Percentiles rank a stretch among this genome's conserved stretches.
Evolutionary conservation across 2,113 vertebrate genomes (phyloP).

Genomic region (Halichoeres trimaculatus): DNA sequence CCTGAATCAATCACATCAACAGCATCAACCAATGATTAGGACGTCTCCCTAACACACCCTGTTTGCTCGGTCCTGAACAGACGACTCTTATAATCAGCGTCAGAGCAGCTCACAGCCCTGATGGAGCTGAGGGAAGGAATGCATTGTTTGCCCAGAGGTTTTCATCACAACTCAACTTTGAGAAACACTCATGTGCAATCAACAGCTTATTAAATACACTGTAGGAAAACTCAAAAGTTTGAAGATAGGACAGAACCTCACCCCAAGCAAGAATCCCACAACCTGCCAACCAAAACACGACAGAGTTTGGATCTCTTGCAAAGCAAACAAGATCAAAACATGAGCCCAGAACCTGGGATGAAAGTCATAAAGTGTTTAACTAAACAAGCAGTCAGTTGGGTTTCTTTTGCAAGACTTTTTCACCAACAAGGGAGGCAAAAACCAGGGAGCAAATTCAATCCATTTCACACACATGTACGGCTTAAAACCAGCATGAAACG

Average conservation of each 20-base stretch:
- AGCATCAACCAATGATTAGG: conserved; percentile 58
- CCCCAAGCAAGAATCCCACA: conserved; percentile 29
- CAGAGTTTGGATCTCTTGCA: conserved; percentile 53
- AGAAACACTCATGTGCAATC: conserved; percentile 53
- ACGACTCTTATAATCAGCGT: conserved; percentile 38
- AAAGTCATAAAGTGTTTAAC: conserved; percentile 34
- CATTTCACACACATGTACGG: conserved; percentile 7
- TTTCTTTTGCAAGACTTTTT: conserved; percentile 22
- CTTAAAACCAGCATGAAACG: conserved; percentile 17
- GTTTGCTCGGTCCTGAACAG: conserved; percentile 50
- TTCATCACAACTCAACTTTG: conserved; percentile 47
- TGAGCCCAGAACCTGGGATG: conserved; percentile 17
- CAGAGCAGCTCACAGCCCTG: conserved; percentile 39
- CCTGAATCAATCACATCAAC: conserved; percentile 71
- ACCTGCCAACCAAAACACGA: conserved; percentile 63
- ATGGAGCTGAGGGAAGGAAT: conserved; percentile 44
- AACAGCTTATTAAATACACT: conserved; percentile 42
- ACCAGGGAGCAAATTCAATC: conserved; percentile 36
- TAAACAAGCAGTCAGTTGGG: conserved; percentile 30
- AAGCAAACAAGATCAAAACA: conserved; percentile 64
- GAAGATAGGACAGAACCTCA: conserved; percentile 46
- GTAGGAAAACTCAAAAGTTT: neutral
- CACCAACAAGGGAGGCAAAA: conserved; percentile 36
- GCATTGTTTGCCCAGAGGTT: conserved; percentile 57
- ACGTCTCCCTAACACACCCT: conserved; percentile 49